Evolutionary conservation across 1,140 invertebrate species (phyloP), one percentile per base, ranked within the genome.

Genomic region (Heliconius himera): DNA sequence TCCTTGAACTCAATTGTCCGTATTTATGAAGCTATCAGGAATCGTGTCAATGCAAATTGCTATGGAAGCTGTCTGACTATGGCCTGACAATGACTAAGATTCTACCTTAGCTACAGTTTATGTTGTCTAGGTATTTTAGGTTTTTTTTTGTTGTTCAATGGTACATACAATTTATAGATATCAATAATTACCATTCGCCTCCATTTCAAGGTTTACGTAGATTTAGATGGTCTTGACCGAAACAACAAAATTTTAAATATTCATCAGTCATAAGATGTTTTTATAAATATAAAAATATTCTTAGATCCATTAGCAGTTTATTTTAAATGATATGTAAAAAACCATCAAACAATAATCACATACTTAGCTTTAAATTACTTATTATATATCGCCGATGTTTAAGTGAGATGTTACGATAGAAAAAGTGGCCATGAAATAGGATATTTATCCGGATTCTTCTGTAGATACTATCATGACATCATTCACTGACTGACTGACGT

Each of bases 1-100:
- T 92, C 93, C 93, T 93, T 94, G 93, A 94, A 94, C 93, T 93
- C 89, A 92, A 94, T 94, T 89, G 90, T 79, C 82, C 88, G 86
- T 89, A 90, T 91, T 94, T 91, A 93, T 92, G 89, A 90, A 90
- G 87, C 88, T 90, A 89, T 90, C 88, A 88, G 92, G 89, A 93
- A 86, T 90, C 84, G 87, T 92, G 92, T 93, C 91, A 94, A 92
- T 93, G 89, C 85, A 89, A 93, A 91, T 90, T 74, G 82, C 85
- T 87, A 83, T 88, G 82, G 87, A 89, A 88, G 84, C 84, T 83
- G 82, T 78, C 83, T 80, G 82, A 86, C 84, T 89, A 84, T 84
- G 80, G 84, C 82, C 82, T 85, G 85, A 87, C 82, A 84, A 86
- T 86, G 83, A 86, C 80, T 78, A 84, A 70, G 41, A 70, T 81